Percentiles rank a stretch among this genome's conserved stretches.
Evolutionary conservation across 1,140 invertebrate species (phyloP).

Genomic region (Asbolus verrucosus): DNA sequence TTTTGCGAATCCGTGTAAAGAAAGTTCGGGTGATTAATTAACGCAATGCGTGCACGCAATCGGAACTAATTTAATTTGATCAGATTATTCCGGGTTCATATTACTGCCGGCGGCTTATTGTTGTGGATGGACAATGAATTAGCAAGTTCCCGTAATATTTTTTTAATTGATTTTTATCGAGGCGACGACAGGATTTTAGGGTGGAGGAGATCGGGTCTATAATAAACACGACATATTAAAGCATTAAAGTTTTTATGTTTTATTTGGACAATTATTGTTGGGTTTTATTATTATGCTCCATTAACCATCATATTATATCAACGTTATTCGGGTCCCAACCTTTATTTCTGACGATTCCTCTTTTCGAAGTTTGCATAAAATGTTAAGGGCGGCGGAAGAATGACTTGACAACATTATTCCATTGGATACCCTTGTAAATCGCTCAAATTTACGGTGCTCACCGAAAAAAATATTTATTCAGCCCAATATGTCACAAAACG

Average conservation of each 20-base stretch:
- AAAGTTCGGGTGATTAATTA: conserved; percentile 11
- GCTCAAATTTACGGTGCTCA: too few relatives aligned
- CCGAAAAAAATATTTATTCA: too few relatives aligned
- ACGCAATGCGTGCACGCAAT: conserved; percentile 26
- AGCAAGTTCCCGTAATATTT: neutral
- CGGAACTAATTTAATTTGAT: conserved; percentile 39
- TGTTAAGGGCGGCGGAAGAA: too few relatives aligned
- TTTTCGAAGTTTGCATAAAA: too few relatives aligned
- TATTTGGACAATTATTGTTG: conserved; percentile 9
- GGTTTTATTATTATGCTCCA: neutral
- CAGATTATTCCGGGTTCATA: conserved; percentile 14
- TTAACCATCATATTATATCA: conserved; percentile 17
- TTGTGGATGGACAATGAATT: conserved; percentile 13
- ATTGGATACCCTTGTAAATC: too few relatives aligned
- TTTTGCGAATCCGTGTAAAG: neutral
- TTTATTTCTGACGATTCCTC: neutral
- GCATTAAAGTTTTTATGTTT: conserved; percentile 12
- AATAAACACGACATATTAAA: conserved; percentile 16
- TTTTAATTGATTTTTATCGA: neutral
- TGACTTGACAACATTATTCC: too few relatives aligned
- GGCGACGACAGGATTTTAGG: neutral
- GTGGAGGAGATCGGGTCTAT: neutral
- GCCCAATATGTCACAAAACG: too few relatives aligned
- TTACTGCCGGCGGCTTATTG: conserved; percentile 6
- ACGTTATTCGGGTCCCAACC: conserved; percentile 6